These are phyloP conservation scores for Orthosia gothica DNA, from an alignment of 2,888 invertebrate genomes.

Conservation along the genomic window DNA sequence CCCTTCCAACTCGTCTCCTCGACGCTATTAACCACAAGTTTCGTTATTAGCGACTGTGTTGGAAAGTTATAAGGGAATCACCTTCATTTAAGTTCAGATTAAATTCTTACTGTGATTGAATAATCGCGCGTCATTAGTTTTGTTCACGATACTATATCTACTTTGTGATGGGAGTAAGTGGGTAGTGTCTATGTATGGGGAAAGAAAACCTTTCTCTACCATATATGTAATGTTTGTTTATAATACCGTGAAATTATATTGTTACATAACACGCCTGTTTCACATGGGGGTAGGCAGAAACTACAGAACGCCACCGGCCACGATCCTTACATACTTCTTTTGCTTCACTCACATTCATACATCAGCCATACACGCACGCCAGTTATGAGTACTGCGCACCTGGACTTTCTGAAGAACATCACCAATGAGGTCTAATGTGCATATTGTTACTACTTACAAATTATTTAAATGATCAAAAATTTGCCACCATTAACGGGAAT, in stretches of 20 bases:
- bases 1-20: constrained; percentile 60
- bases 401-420: too few relatives aligned
- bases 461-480: too few relatives aligned
- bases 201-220: not conserved
- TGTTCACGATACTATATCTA: constrained; percentile 28
- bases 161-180: not conserved
- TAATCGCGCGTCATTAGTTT: constrained; percentile 75
- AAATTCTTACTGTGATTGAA: constrained; percentile 86
- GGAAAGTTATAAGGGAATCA: constrained; percentile 89
- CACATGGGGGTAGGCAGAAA: too few relatives aligned
- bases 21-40: constrained; percentile 88
- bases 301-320: too few relatives aligned
- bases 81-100: constrained; percentile 90
- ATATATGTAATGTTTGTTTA: not conserved
- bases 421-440: too few relatives aligned
- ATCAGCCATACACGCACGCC: too few relatives aligned
- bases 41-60: constrained; percentile 89
- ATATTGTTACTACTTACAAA: too few relatives aligned
- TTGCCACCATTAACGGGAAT: too few relatives aligned
- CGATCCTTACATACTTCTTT: too few relatives aligned
- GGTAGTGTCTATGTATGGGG: not conserved
- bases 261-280: too few relatives aligned
- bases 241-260: not conserved
- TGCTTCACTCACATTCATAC: too few relatives aligned
- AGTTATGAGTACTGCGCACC: too few relatives aligned